These are phyloP conservation scores for Andrena bucephala DNA, from an alignment of 2,888 invertebrate species.

Conservation along the genomic window DNA sequence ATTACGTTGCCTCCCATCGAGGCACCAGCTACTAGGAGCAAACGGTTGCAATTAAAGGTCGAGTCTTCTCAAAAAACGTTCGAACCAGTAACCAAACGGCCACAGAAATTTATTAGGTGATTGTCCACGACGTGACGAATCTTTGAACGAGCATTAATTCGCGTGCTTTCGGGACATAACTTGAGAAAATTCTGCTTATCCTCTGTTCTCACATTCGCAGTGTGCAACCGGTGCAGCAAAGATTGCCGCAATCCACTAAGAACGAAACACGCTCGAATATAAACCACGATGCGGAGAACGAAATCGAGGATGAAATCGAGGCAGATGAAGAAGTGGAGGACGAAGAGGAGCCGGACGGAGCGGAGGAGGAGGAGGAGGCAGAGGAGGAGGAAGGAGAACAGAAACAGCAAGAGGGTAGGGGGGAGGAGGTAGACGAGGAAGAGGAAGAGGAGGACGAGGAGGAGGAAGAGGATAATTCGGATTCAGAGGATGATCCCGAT, in stretches of 20 bases:
- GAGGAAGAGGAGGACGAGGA: constrained; percentile 87
- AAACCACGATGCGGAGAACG: constrained; percentile 17
- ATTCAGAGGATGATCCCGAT: constrained; percentile 97
- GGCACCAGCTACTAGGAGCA: constrained; percentile 92
- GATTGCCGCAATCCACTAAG: constrained; percentile 18
- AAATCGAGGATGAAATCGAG: neutral
- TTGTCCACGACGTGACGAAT: neutral
- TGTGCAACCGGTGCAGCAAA: constrained; percentile 45
- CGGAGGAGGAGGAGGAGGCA: neutral
- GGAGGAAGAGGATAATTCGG: constrained; percentile 87
- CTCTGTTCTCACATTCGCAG: constrained; percentile 23
- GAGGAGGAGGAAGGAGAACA: constrained; percentile 2
- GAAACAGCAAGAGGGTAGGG: neutral
- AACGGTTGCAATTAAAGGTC: constrained; percentile 86
- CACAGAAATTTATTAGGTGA: constrained; percentile 64
- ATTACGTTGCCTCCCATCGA: constrained; percentile 93
- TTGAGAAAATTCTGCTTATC: neutral
- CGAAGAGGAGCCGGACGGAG: neutral
- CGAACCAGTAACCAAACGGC: constrained; percentile 60
- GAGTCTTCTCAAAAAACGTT: constrained; percentile 63
- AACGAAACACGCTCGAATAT: constrained; percentile 10
- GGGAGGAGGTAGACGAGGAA: constrained; percentile 53
- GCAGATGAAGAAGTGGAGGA: neutral
- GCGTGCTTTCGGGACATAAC: neutral
- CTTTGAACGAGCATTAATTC: neutral